Evolutionary conservation across 2,888 invertebrate species (phyloP), one percentile per base, ranked within the genome.

Genomic region (Lepidocyrtoides sp.): DNA sequence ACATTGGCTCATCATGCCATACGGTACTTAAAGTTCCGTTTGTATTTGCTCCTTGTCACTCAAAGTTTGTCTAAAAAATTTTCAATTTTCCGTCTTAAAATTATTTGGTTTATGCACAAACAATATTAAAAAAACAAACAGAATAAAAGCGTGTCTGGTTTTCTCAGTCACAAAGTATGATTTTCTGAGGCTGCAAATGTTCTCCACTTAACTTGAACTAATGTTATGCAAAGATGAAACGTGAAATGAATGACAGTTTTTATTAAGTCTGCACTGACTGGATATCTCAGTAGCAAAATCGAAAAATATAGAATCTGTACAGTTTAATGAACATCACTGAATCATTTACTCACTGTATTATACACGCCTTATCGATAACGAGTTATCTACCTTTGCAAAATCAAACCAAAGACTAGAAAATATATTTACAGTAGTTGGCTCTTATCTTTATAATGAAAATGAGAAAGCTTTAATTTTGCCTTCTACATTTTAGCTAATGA

Each of bases 401-500:
- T 3, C 5, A 3, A 57, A 20, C 57, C 4, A 4, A 14, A 20
- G 69, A 41, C 69, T 69, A 69, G 66, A 60, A 8, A 60, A 7
- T 57, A 57, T 17, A 57, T 2, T 60, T 63, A 32, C 29, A 23
- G 5, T n/a, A 41, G n/a, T n/a, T n/a, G 5, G 41, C 12, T 41
- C 14, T 69, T 69, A 69, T 41, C 41, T 69, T n/a, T 66, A 2
- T 32, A 32, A 32, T 66, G 29, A 66, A 66, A 69, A 36, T 12
- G 29, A 63, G 3, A 17, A 0, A 5, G 10, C 0, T 69, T 4
- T 41, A 2, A 7, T 14, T 32, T 29, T 32, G n/a, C n/a, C n/a
- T n/a, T n/a, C n/a, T 48, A 44, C 72, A 23, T 44, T 75, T 48
- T 12, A 75, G n/a, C 72, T 75, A 75, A 75, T 75, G 72, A 75